Percentiles rank a stretch among this genome's conserved stretches.
Evolutionary conservation across 2,113 vertebrate species (phyloP).

Genomic region (Xyliphius kryptos): DNA sequence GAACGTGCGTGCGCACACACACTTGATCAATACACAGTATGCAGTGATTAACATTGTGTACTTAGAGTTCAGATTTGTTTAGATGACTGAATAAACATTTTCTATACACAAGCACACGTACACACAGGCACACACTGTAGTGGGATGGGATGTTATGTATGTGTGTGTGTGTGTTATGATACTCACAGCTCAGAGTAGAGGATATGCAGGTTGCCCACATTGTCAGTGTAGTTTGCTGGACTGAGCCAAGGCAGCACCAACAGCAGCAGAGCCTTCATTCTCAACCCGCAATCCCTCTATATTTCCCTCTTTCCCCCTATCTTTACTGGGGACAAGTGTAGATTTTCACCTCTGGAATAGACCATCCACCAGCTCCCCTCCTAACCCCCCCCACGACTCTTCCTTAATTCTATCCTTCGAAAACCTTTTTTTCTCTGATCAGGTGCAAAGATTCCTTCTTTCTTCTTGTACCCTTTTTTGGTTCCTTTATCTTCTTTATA

Average conservation of each 20-base stretch:
- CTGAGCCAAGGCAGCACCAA: conserved; percentile 97
- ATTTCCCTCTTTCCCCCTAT: background rate
- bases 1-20: background rate
- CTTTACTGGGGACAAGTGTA: conserved; percentile 6
- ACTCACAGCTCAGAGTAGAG: conserved; percentile 99
- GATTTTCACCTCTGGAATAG: conserved; percentile 6
- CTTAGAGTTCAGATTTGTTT: too few relatives aligned
- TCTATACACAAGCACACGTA: too few relatives aligned
- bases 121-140: conserved; percentile 30
- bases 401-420: too few relatives aligned
- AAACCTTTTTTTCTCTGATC: conserved; percentile 31
- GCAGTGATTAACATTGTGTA: too few relatives aligned
- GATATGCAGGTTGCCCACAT: conserved; percentile 97
- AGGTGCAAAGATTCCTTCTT: conserved; percentile 19
- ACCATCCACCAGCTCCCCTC: background rate
- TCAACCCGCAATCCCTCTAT: conserved; percentile 44
- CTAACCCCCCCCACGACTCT: background rate
- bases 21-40: too few relatives aligned
- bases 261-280: conserved; percentile 95
- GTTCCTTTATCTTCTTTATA: conserved; percentile 36
- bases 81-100: too few relatives aligned
- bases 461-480: conserved; percentile 45
- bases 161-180: too few relatives aligned
- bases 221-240: conserved; percentile 98
- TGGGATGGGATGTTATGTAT: too few relatives aligned